These are phyloP conservation scores for Phengaris arion DNA, from an alignment of 2,888 invertebrate species.

Conservation along the genomic window DNA sequence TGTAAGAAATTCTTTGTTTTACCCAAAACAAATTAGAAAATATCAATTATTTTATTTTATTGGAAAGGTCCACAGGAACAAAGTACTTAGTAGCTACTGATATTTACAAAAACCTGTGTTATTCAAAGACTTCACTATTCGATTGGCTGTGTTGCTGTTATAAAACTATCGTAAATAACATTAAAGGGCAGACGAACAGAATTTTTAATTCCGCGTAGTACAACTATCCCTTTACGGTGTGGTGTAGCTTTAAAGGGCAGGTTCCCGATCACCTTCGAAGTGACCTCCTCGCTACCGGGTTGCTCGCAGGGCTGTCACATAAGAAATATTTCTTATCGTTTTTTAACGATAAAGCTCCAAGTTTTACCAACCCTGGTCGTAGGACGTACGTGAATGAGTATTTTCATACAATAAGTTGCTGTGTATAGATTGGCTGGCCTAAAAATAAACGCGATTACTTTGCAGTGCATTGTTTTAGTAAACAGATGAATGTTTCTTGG, in stretches of 20 bases:
- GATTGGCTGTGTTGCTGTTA: conserved; percentile 7
- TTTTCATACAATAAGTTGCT: not conserved
- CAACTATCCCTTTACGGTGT: conserved; percentile 53
- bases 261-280: conserved; percentile 58
- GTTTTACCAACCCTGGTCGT: not conserved
- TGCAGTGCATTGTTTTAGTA: not conserved
- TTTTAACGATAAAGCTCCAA: not conserved
- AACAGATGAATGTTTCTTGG: conserved; percentile 1
- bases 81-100: not conserved
- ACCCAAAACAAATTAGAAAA: not conserved
- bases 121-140: conserved; percentile 5
- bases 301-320: conserved; percentile 36
- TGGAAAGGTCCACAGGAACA: not conserved
- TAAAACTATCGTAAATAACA: conserved; percentile 32
- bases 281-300: conserved; percentile 67
- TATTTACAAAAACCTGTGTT: conserved; percentile 7
- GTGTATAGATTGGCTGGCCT: not conserved
- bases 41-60: not conserved
- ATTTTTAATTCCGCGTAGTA: conserved; percentile 41
- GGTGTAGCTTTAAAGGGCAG: conserved; percentile 58
- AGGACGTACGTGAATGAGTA: not conserved
- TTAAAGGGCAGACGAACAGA: conserved; percentile 38
- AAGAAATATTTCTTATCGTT: not conserved
- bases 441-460: not conserved
- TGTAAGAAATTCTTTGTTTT: too few relatives aligned